These are phyloP conservation scores for Tipula vernalis DNA, from an alignment of 2,888 invertebrate species.

Conservation along the genomic window DNA sequence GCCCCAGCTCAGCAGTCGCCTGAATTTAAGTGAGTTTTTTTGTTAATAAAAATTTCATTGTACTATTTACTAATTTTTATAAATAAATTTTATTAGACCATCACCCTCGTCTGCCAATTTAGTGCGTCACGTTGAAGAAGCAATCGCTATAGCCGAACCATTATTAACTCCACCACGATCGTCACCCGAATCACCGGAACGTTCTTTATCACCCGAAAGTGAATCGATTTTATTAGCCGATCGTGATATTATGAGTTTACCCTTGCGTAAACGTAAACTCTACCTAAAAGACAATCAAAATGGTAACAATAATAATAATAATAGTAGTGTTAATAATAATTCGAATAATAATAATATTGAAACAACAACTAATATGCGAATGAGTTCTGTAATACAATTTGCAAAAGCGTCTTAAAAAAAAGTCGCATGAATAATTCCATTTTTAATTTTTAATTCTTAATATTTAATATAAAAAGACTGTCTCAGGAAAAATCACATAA, in stretches of 20 bases:
- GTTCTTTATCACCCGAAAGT: constrained; percentile 42
- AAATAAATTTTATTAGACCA: constrained; percentile 17
- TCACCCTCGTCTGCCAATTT: constrained; percentile 40
- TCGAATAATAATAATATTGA: not conserved
- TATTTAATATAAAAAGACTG: constrained; percentile 19
- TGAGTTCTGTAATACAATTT: constrained; percentile 75
- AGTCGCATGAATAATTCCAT: not conserved
- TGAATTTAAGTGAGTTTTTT: constrained; percentile 30
- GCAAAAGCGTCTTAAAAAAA: constrained; percentile 51
- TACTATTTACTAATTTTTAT: not conserved
- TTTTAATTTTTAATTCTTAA: constrained; percentile 7
- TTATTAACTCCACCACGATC: constrained; percentile 46
- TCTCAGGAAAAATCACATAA: constrained; percentile 19
- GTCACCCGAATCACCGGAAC: constrained; percentile 39
- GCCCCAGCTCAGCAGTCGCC: constrained; percentile 28
- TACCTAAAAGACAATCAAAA: constrained; percentile 51
- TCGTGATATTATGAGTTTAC: constrained; percentile 51
- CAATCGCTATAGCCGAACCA: constrained; percentile 41
- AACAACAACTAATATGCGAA: constrained; percentile 32
- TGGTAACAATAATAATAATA: constrained; percentile 27
- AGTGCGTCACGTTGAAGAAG: constrained; percentile 49
- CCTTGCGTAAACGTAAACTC: constrained; percentile 69
- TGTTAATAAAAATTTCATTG: not conserved
- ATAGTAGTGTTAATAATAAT: constrained; percentile 13
- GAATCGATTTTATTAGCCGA: constrained; percentile 39